These are phyloP conservation scores for pig (Sus scrofa) DNA, from an alignment of 2,113 vertebrate species.

Conservation along the genomic window T2T-Sscrofa CM000818.6:128447501-128448000, in stretches of 20 bases:
- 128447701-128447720: background rate
- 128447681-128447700: background rate
- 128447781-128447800: background rate
- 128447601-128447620: accelerated
- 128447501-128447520: background rate
- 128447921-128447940: background rate
- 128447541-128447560: background rate
- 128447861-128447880: background rate
- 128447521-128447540: background rate
- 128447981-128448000: background rate
- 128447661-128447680: background rate
- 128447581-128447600: accelerated
- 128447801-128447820: background rate
- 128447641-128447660: background rate
- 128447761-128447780: background rate
- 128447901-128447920: background rate
- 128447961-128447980: background rate
- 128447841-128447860: background rate
- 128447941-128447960: background rate
- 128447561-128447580: background rate
- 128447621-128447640: background rate
- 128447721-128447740: background rate
- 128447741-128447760: background rate
- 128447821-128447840: background rate
- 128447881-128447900: background rate